Evolutionary conservation across 35 echinoderm and acorn worm species (phyloP).

Genomic region (Apostichopus californicus): DNA sequence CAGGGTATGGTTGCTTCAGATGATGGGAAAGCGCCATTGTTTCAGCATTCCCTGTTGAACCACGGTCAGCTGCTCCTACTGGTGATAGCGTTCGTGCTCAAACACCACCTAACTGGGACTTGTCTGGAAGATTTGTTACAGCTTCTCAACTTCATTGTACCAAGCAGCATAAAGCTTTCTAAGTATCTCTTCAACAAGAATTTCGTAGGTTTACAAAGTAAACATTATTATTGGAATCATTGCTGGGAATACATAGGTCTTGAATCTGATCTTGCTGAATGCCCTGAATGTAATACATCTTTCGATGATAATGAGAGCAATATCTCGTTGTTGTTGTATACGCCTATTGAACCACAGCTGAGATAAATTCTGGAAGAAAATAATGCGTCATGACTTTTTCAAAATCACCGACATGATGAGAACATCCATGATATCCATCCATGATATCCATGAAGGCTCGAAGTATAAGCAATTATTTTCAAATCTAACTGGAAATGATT

Average conservation of each 20-base stretch:
- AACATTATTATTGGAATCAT: slow-evolving; percentile 12
- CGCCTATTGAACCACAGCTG: slow-evolving; percentile 35
- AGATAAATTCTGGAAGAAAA: slow-evolving; percentile 1
- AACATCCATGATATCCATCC: neutral
- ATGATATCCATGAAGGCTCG: neutral
- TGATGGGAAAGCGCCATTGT: no score
- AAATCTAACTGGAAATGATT: no score
- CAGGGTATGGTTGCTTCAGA: no score
- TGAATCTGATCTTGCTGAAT: slow-evolving; percentile 2
- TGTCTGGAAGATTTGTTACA: no score
- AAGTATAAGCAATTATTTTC: no score
- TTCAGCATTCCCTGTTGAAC: no score
- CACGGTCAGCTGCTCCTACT: no score
- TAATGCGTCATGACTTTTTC: neutral
- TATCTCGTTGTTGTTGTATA: neutral
- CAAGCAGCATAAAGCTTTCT: slow-evolving; percentile 6
- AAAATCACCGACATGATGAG: neutral
- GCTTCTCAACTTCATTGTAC: neutral
- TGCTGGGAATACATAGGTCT: neutral
- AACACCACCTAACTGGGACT: no score
- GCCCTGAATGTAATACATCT: neutral
- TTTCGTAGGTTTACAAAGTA: neutral
- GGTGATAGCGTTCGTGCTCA: no score
- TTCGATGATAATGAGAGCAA: neutral
- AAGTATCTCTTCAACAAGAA: slow-evolving; percentile 32